These are phyloP conservation scores for Bombus breviceps DNA, from an alignment of 1,140 invertebrate genomes.

Conservation along the genomic window DNA sequence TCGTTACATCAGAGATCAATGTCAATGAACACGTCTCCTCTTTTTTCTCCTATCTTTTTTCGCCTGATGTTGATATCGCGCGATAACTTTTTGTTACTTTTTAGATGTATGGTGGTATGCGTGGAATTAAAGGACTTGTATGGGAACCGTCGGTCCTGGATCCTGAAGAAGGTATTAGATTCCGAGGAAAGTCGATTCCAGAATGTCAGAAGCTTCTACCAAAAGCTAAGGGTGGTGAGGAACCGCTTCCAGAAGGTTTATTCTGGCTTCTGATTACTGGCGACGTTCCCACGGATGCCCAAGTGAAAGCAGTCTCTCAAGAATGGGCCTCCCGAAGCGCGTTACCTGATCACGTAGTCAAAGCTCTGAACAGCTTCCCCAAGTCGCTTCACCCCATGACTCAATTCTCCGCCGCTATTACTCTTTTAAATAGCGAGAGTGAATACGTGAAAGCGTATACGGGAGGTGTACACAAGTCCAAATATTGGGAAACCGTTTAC, in stretches of 20 bases:
- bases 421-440: conserved; percentile 96
- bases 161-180: conserved; percentile 97
- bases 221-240: conserved; percentile 91
- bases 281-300: conserved; percentile 92
- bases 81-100: neutral
- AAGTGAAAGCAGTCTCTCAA: conserved; percentile 92
- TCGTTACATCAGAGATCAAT: conserved; percentile 17
- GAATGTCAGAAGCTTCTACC: conserved; percentile 96
- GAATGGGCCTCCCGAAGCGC: conserved; percentile 96
- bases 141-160: conserved; percentile 98
- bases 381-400: conserved; percentile 97
- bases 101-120: conserved; percentile 99
- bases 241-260: conserved; percentile 97
- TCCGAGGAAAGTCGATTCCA: conserved; percentile 97
- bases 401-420: conserved; percentile 96
- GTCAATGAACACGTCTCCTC: neutral
- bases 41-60: neutral
- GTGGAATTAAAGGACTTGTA: conserved; percentile 96
- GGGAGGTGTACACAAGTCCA: conserved; percentile 91
- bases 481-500: conserved; percentile 96
- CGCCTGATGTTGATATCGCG: neutral
- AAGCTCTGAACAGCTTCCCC: conserved; percentile 98
- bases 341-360: conserved; percentile 96
- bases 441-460: conserved; percentile 96
- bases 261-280: conserved; percentile 98